phyloP scores from a whole-genome alignment of 2,113 vertebrate species.

The Prietella phreatophila region DNA sequence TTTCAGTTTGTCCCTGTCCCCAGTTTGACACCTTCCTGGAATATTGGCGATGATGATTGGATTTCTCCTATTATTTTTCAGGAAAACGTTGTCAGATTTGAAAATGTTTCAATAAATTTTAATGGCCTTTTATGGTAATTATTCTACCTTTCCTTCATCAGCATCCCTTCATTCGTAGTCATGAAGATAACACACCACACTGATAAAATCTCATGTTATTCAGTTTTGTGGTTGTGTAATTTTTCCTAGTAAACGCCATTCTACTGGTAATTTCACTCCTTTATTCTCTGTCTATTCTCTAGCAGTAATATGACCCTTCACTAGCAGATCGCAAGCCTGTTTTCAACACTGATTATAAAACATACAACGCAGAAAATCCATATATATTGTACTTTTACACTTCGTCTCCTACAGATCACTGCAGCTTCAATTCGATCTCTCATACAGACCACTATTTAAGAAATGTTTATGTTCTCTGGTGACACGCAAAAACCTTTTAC shows the following conservation, averaged over 20 bases:
- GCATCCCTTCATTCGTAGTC: background rate
- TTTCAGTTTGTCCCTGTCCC: background rate
- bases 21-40: no score
- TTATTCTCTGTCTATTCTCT: background rate
- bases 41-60: background rate
- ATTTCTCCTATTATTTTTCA: background rate
- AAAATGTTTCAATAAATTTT: background rate
- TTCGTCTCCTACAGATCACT: background rate
- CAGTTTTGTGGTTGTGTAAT: background rate
- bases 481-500: conserved; percentile 66
- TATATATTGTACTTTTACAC: background rate
- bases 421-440: background rate
- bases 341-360: background rate
- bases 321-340: background rate
- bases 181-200: background rate
- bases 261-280: background rate
- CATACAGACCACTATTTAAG: background rate
- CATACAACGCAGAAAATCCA: no score
- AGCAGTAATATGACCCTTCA: background rate
- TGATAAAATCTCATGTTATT: background rate
- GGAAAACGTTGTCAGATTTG: background rate
- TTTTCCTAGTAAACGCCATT: background rate
- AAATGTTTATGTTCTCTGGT: background rate
- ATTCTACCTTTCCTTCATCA: background rate
- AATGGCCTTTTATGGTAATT: background rate